phyloP scores from a whole-genome alignment of 2,888 invertebrate genomes.

The Trichopoda pennipes region DNA sequence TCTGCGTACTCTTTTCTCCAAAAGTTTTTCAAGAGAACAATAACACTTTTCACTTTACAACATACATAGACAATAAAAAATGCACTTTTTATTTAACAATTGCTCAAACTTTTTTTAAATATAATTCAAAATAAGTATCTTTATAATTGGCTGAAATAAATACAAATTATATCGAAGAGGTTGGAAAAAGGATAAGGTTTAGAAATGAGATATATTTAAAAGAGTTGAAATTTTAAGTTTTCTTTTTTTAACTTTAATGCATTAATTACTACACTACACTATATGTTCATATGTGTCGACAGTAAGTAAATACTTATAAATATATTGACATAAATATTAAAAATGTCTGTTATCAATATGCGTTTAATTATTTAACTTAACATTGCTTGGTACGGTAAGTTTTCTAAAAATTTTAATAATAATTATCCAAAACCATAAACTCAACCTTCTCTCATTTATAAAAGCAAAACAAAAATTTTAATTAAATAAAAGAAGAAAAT shows the following conservation, averaged over 20 bases:
- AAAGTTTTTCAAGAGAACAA: slow-evolving; percentile 34
- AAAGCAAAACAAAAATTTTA: slow-evolving; percentile 7
- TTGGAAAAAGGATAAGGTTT: slow-evolving; percentile 32
- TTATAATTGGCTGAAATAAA: slow-evolving; percentile 58
- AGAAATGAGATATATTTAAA: slow-evolving; percentile 6
- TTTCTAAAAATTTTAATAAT: no score
- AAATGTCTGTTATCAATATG: no score
- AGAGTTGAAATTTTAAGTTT: slow-evolving; percentile 4
- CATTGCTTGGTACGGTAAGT: no score
- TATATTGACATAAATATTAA: slow-evolving; percentile 1
- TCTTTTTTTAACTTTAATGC: not conserved
- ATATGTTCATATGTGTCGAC: not conserved
- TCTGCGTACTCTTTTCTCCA: slow-evolving; percentile 70
- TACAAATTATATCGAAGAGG: slow-evolving; percentile 34
- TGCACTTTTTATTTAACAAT: slow-evolving; percentile 3
- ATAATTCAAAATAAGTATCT: slow-evolving; percentile 47
- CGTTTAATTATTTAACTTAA: no score
- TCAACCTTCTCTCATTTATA: not conserved
- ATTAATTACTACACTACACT: no score
- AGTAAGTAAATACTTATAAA: not conserved
- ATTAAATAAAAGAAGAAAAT: not conserved
- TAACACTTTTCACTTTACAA: slow-evolving; percentile 20
- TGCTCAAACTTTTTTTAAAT: slow-evolving; percentile 12
- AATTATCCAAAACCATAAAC: not conserved
- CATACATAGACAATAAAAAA: not conserved